These are phyloP conservation scores for Gavialis gangeticus DNA, from an alignment of 2,113 vertebrate species.

Conservation along the genomic window DNA sequence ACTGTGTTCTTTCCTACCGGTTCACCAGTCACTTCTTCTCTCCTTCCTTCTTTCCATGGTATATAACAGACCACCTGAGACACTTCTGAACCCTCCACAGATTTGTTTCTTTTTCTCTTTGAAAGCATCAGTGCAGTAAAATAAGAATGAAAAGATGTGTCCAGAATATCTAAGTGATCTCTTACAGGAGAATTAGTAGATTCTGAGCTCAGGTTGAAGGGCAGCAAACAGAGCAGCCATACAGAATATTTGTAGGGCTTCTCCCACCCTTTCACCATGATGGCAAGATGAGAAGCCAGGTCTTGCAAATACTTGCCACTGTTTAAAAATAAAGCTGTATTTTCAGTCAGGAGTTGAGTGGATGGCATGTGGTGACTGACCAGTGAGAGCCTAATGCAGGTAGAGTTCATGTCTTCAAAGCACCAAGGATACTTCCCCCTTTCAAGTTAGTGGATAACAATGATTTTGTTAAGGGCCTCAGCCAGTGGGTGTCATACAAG, in stretches of 20 bases:
- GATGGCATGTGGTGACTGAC: background rate
- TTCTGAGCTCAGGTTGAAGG: background rate
- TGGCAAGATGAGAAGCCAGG: background rate
- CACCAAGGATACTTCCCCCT: background rate
- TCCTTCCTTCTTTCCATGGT: background rate
- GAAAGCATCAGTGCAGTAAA: background rate
- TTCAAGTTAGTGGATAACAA: background rate
- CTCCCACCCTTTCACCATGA: background rate
- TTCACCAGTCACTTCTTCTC: background rate
- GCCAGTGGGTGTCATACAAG: background rate
- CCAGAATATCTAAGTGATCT: background rate
- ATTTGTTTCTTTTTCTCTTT: background rate
- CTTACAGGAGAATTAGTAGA: background rate
- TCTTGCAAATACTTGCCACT: background rate
- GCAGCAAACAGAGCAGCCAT: background rate
- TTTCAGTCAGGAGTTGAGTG: background rate
- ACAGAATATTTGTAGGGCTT: background rate
- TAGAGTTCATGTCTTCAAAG: background rate
- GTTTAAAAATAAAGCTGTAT: background rate
- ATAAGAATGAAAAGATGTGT: background rate
- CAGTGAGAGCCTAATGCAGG: background rate
- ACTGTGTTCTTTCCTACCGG: background rate
- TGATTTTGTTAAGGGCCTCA: background rate
- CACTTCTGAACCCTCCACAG: background rate
- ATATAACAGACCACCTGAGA: background rate